phyloP scores from a whole-genome alignment of 2,888 invertebrate species.

The Nemurella pictetii region DNA sequence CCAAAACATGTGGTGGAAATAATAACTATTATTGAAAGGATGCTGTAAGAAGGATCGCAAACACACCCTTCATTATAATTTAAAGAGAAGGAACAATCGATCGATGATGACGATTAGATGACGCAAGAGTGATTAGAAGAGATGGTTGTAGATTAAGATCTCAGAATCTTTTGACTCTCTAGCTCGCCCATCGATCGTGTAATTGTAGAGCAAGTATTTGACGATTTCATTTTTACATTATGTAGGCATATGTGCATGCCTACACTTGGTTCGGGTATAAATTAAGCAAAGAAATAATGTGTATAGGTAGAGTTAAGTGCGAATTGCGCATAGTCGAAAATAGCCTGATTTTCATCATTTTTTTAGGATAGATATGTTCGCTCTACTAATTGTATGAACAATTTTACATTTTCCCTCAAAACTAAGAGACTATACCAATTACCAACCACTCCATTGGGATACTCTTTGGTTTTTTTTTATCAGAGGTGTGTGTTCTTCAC shows the following conservation, averaged over 20 bases:
- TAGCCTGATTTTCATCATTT: no score
- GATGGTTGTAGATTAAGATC: not conserved
- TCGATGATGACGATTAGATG: not conserved
- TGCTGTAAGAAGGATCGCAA: not conserved
- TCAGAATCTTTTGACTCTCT: not conserved
- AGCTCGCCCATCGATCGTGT: not conserved
- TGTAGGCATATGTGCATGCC: no score
- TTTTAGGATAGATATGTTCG: no score
- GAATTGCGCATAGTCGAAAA: no score
- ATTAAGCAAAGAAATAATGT: no score
- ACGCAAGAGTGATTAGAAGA: not conserved
- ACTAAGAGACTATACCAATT: no score
- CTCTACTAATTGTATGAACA: no score
- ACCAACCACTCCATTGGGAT: no score
- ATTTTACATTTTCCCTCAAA: no score
- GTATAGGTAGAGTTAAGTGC: no score
- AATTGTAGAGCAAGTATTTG: not conserved
- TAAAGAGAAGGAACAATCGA: not conserved
- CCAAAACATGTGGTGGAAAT: not conserved
- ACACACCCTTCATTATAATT: slow-evolving; percentile 18
- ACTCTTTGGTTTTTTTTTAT: not conserved
- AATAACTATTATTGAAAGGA: not conserved
- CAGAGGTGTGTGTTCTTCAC: not conserved
- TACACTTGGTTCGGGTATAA: no score
- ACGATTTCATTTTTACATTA: no score